A percentile compares a stretch with the other conserved stretches of the same genome.
These are phyloP conservation scores for Glareola pratincola DNA, from an alignment of 2,113 vertebrate genomes.

Conservation along the genomic window DNA sequence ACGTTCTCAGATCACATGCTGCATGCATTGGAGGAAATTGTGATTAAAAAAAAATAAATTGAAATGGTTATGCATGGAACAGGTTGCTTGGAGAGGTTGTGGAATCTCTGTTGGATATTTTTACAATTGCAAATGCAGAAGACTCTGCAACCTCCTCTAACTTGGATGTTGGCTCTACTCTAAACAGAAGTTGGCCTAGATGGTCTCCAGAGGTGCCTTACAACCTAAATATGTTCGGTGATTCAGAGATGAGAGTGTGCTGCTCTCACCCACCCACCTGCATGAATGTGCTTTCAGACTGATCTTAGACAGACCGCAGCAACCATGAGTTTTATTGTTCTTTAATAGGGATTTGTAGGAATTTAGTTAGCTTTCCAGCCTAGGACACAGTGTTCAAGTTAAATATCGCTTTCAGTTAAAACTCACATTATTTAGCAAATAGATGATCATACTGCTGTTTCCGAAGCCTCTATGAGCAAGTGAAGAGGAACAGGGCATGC, in stretches of 20 bases:
- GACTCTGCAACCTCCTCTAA: not conserved
- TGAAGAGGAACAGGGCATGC: not conserved
- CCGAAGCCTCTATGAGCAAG: not conserved
- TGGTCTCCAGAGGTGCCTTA: not conserved
- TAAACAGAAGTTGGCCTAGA: not conserved
- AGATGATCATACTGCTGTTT: not conserved
- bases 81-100: not conserved
- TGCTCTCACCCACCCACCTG: not conserved
- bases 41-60: not conserved
- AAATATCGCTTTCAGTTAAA: not conserved
- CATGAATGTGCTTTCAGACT: not conserved
- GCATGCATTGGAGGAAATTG: not conserved
- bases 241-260: not conserved
- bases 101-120: not conserved
- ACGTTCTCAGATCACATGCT: not conserved
- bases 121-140: not conserved
- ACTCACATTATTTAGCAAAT: not conserved
- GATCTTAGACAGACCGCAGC: not conserved
- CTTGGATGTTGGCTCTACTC: not conserved
- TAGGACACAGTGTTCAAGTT: not conserved
- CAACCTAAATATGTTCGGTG: not conserved
- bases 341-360: not conserved
- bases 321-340: not conserved
- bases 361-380: not conserved
- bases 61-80: not conserved